Percentiles rank a stretch among this genome's conserved stretches.
Evolutionary conservation across 2,113 vertebrate genomes (phyloP).

Genomic region (Formicarius rufipectus): DNA sequence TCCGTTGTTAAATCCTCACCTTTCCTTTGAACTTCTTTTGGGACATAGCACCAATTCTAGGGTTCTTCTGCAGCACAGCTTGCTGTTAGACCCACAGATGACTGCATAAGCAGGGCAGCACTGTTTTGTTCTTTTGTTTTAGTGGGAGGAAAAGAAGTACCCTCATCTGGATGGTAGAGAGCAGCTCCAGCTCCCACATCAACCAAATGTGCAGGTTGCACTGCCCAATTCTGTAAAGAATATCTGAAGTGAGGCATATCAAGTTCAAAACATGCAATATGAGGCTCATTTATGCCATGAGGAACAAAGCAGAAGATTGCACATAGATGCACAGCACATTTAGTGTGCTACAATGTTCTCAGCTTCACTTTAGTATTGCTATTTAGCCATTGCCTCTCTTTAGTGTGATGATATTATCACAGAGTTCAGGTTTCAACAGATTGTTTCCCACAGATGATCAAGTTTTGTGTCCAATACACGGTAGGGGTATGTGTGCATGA

Average conservation of each 20-base stretch:
- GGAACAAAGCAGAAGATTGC: neutral
- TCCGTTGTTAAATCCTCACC: neutral
- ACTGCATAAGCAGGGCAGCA: neutral
- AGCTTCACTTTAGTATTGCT: neutral
- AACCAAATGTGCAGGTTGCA: fast-evolving
- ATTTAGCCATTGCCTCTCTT: neutral
- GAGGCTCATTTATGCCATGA: fast-evolving
- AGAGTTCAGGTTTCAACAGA: neutral
- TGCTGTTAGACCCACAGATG: neutral
- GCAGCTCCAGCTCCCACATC: neutral
- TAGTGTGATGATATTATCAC: neutral
- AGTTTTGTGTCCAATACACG: neutral
- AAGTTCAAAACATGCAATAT: neutral
- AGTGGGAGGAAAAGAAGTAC: neutral
- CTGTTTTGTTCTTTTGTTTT: neutral
- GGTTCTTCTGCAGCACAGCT: neutral
- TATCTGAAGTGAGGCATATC: neutral
- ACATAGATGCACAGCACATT: neutral
- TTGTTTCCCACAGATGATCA: neutral
- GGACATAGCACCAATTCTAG: neutral
- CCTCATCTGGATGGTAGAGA: neutral
- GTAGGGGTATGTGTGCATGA: fast-evolving
- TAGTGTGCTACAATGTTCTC: neutral
- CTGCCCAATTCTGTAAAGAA: neutral
- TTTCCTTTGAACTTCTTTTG: neutral